phyloP scores from a whole-genome alignment of 2,113 vertebrate genomes.

The Chionomys nivalis region DNA sequence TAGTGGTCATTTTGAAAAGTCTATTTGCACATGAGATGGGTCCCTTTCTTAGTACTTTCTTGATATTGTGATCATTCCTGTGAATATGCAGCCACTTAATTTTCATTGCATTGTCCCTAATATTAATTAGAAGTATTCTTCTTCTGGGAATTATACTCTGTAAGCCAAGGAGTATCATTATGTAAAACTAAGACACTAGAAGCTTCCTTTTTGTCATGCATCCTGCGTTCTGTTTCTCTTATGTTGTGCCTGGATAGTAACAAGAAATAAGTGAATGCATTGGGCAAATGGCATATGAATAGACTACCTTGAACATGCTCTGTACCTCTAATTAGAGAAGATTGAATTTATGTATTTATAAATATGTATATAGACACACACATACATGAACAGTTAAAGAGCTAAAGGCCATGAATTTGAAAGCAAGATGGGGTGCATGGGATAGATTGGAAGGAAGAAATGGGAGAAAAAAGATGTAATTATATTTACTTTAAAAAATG shows the following conservation, averaged over 20 bases:
- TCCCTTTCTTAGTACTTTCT: conserved; percentile 3
- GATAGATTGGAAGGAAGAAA: neutral
- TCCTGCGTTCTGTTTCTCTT: neutral
- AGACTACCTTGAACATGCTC: neutral
- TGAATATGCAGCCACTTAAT: conserved; percentile 19
- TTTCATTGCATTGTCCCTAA: conserved; percentile 5
- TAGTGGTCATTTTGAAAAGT: conserved; percentile 18
- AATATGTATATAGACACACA: neutral
- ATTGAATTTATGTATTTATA: neutral
- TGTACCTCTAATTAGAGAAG: conserved; percentile 15
- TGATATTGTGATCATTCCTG: neutral
- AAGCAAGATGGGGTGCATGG: neutral
- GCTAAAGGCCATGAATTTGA: neutral
- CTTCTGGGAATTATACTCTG: conserved; percentile 31
- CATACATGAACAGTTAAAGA: neutral
- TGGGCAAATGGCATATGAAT: neutral
- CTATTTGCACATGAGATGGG: neutral
- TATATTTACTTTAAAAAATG: neutral
- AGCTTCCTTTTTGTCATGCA: neutral
- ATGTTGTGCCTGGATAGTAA: neutral
- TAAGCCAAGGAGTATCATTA: neutral
- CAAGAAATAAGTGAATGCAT: neutral
- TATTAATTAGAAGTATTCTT: conserved; percentile 34
- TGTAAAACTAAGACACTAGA: conserved; percentile 15
- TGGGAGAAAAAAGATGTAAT: neutral